These are phyloP conservation scores for Porphyrio hochstetteri DNA, from an alignment of 2,113 vertebrate species.

Conservation along the genomic window DNA sequence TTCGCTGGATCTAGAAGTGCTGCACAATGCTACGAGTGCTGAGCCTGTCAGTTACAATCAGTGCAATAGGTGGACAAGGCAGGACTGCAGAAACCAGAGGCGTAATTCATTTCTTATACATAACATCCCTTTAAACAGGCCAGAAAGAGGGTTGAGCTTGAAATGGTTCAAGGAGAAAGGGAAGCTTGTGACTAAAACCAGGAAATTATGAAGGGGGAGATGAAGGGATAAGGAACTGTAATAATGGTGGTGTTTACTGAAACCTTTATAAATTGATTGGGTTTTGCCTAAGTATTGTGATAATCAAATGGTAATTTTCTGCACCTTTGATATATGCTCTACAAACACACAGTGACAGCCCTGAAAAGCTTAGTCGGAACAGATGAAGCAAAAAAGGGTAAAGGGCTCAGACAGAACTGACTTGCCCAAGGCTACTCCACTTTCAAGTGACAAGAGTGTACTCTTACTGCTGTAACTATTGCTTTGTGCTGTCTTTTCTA, in stretches of 20 bases:
- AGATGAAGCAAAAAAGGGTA: background rate
- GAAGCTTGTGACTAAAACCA: background rate
- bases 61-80: background rate
- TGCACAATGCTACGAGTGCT: background rate
- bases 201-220: background rate
- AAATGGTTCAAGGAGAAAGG: background rate
- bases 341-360: background rate
- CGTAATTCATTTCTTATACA: background rate
- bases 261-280: background rate
- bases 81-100: slow-evolving; percentile 1
- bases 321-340: background rate
- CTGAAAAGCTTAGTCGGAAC: background rate
- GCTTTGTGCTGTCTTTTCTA: background rate
- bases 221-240: background rate
- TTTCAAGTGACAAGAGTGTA: background rate
- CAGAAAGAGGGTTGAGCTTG: background rate
- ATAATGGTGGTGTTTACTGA: background rate
- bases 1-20: background rate
- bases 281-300: background rate
- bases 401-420: background rate
- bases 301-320: background rate
- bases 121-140: background rate
- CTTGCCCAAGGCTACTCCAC: background rate
- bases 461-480: background rate
- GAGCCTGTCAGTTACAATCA: slow-evolving; percentile 18